These are phyloP conservation scores for human (Homo sapiens) DNA, from an alignment of 2,113 vertebrate genomes.

Conservation along the genomic window GRCh38 chr2:124574501-124575000, in stretches of 20 bases:
- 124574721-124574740: background rate
- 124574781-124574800: background rate
- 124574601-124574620: background rate
- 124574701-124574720: background rate
- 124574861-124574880: background rate
- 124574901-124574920: constrained; percentile 14
- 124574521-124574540: background rate
- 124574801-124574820: background rate
- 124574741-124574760: background rate
- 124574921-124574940: background rate
- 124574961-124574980: background rate
- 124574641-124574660: background rate
- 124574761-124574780: background rate
- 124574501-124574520: background rate
- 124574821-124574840: constrained; percentile 20
- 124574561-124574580: background rate
- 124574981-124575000: background rate
- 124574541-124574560: background rate
- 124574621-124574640: background rate
- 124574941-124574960: constrained; percentile 30
- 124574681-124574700: background rate
- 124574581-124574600: background rate
- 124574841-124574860: background rate
- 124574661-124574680: background rate
- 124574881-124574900: background rate